Evolutionary conservation across 2,888 invertebrate species (phyloP).

Genomic region (Drosophila demipolita): DNA sequence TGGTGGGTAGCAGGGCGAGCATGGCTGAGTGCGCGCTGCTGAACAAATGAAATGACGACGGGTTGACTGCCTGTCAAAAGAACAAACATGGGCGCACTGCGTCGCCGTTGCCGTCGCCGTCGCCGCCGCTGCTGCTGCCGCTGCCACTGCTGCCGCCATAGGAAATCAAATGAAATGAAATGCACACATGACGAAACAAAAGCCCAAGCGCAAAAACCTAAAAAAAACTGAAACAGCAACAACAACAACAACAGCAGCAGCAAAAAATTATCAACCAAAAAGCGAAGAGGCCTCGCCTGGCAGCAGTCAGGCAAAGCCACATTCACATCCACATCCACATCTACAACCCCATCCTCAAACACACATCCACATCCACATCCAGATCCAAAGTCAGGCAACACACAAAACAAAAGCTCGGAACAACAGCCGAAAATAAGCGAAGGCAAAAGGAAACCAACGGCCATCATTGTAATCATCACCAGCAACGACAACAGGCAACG

Average conservation of each 20-base stretch:
- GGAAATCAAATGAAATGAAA: constrained; percentile 81
- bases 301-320: constrained; percentile 38
- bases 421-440: constrained; percentile 56
- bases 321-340: constrained; percentile 15
- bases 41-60: constrained; percentile 84
- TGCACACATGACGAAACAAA: constrained; percentile 81
- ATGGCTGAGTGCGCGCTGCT: constrained; percentile 78
- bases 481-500: constrained; percentile 46
- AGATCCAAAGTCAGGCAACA: constrained; percentile 30
- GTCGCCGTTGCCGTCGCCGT: constrained; percentile 41
- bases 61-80: constrained; percentile 85
- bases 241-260: constrained; percentile 23
- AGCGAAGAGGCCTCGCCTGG: constrained; percentile 63
- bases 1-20: constrained; percentile 54
- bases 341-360: constrained; percentile 1
- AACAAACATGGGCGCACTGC: constrained; percentile 83
- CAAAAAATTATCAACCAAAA: constrained; percentile 75
- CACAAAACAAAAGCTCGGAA: constrained; percentile 70
- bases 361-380: constrained; percentile 21
- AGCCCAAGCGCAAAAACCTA: constrained; percentile 65
- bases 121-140: constrained; percentile 28
- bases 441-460: constrained; percentile 65
- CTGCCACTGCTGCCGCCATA: constrained; percentile 64
- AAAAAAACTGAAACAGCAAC: constrained; percentile 40
- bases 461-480: constrained; percentile 81